phyloP scores from a whole-genome alignment of 2,797 vertebrate genomes.

The Buphagus erythrorhynchus region DNA sequence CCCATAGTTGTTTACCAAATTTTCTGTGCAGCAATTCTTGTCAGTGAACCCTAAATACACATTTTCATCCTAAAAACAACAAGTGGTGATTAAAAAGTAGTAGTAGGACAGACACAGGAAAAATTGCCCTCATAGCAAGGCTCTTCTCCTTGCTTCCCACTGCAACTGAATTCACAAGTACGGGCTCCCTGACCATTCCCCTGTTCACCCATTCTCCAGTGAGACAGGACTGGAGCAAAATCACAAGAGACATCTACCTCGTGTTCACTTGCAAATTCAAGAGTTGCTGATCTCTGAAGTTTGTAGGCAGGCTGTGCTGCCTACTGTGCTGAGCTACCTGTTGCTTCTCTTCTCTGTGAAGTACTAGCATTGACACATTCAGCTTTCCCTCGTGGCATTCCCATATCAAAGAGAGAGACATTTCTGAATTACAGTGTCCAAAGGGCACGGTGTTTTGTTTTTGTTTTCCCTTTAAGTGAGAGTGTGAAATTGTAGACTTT shows the following conservation, averaged over 20 bases:
- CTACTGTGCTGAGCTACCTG: conserved; percentile 26
- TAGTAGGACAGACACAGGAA: neutral
- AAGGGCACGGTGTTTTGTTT: conserved; percentile 8
- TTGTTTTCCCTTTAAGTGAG: conserved; percentile 41
- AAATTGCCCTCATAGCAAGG: neutral
- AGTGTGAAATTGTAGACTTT: conserved; percentile 43
- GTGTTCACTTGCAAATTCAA: neutral
- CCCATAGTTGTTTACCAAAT: neutral
- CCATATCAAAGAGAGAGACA: conserved; percentile 5
- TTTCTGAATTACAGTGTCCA: conserved; percentile 45
- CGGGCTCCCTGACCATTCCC: neutral
- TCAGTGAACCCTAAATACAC: neutral
- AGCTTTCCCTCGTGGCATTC: neutral
- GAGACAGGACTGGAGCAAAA: neutral
- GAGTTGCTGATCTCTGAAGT: neutral
- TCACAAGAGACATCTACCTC: neutral
- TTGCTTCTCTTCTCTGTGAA: neutral
- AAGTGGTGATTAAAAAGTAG: neutral
- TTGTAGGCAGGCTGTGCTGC: neutral
- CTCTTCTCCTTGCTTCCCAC: neutral
- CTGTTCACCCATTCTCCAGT: neutral
- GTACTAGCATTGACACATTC: neutral
- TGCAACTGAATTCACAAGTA: neutral
- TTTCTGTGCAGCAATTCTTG: neutral
- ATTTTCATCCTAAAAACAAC: neutral